Percentiles rank a stretch among this genome's conserved stretches.
These are phyloP conservation scores for Neocrepidodera transversa DNA, from an alignment of 2,888 invertebrate genomes.

Conservation along the genomic window DNA sequence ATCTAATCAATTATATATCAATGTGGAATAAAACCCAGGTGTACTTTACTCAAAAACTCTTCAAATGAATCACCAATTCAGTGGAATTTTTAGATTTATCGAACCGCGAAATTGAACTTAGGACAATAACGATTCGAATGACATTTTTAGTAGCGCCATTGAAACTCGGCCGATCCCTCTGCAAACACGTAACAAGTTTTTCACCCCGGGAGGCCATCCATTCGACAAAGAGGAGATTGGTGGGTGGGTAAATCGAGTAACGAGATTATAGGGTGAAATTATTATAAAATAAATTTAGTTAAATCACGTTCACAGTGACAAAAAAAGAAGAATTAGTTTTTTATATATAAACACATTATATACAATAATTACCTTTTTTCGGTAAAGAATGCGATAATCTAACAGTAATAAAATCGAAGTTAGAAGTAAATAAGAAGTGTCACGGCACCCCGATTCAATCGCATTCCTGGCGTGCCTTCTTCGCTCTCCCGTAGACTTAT, in stretches of 20 bases:
- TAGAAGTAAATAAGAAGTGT: conserved; percentile 27
- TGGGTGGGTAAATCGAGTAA: not conserved
- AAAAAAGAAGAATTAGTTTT: too few species aligned
- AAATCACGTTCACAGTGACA: too few species aligned
- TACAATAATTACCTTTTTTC: conserved; percentile 5
- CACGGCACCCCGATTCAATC: conserved; percentile 20
- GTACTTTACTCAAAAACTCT: not conserved
- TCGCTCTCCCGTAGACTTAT: conserved; percentile 49
- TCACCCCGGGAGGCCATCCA: conserved; percentile 3
- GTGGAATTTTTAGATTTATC: conserved; percentile 23
- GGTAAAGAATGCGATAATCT: not conserved
- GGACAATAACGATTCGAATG: conserved; percentile 41
- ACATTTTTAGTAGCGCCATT: conserved; percentile 33
- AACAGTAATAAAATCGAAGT: conserved; percentile 7
- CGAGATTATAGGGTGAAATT: not conserved
- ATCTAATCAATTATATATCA: too few species aligned
- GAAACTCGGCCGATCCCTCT: conserved; percentile 11
- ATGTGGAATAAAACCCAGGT: not conserved
- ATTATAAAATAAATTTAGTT: not conserved
- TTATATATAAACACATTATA: too few species aligned
- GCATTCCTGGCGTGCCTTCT: conserved; percentile 40
- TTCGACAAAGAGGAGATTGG: conserved; percentile 3
- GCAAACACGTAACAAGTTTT: conserved; percentile 17
- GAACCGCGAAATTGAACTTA: conserved; percentile 39
- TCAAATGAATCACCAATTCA: conserved; percentile 21